Evolutionary conservation across 2,797 vertebrate genomes (phyloP), one percentile per base, ranked within the genome.

Genomic region (Sparus aurata): DNA sequence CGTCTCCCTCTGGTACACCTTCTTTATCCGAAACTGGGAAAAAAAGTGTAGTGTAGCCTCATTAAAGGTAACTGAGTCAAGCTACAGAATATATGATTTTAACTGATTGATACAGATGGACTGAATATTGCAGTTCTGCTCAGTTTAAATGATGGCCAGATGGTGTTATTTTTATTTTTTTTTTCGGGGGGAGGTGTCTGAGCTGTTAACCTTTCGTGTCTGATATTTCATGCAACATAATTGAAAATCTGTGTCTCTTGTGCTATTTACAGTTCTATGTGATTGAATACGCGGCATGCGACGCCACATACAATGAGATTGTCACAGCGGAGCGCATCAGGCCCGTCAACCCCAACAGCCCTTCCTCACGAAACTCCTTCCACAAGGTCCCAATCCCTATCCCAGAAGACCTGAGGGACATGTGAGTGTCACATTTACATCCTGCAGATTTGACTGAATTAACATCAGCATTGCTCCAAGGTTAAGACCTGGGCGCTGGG

Each of bases 291-390:
- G 97, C 97, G 0, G 97, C 97, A 8, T 97, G 96, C 10, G 97
- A 97, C 23, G 96, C 97, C 83, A 97, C 97, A 47, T 98, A 97
- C 92, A 98, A 98, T 11, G 97, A 98, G 93, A 98, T 98, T 0
- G 97, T 98, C 93, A 98, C 97, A 10, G 76, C 97, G 8, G 97
- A 98, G 83, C 95, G 97, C 61, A 97, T 98, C 88, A 96, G 97
- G 86, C 96, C 97, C 0, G 95, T 98, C 77, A 98, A 98, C 91
- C 97, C 96, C 85, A 98, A 96, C 95, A 95, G 95, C 75, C 95
- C 96, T 7, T 96, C 96, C 30, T 95, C 95, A 85, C 95, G 94
- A 83, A 95, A 77, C 89, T 96, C 95, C 82, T 98, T 98, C 90
- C 96, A 97, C 94, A 97, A 97, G 90, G 93, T 96, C 83, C 95